phyloP scores from a whole-genome alignment of 2,888 invertebrate genomes.

The Teinopalpus imperialis region DNA sequence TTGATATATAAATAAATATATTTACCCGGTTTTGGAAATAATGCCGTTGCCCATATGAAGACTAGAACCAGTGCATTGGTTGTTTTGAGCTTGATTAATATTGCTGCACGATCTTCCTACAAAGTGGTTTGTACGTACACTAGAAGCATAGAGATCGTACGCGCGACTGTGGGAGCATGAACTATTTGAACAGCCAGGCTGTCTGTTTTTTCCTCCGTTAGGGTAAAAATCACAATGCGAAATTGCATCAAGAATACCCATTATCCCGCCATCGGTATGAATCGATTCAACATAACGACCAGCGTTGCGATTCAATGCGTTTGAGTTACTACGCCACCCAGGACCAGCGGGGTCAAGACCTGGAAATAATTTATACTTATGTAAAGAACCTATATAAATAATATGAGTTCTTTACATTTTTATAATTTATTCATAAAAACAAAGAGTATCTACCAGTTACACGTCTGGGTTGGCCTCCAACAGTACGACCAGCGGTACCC shows the following conservation, averaged over 20 bases:
- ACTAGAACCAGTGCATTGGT: constrained; percentile 33
- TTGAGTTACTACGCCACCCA: constrained; percentile 38
- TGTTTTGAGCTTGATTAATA: constrained; percentile 33
- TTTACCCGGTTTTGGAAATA: constrained; percentile 37
- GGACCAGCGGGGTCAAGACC: constrained; percentile 55
- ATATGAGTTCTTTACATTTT: no score
- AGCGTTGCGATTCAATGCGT: constrained; percentile 37
- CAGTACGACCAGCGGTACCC: constrained; percentile 54
- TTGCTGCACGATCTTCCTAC: constrained; percentile 38
- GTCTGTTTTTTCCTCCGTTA: constrained; percentile 42
- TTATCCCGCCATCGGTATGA: constrained; percentile 42
- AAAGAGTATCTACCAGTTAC: constrained; percentile 64
- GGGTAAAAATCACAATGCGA: constrained; percentile 45
- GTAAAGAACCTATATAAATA: no score
- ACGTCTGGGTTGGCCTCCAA: constrained; percentile 41
- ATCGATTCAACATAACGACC: constrained; percentile 44
- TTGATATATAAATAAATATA: constrained; percentile 12
- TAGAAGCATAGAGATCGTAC: constrained; percentile 38
- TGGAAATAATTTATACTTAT: constrained; percentile 27
- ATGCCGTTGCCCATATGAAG: constrained; percentile 38
- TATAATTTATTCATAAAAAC: no score
- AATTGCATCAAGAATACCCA: constrained; percentile 41
- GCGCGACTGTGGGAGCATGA: constrained; percentile 42
- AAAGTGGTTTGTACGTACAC: constrained; percentile 37
- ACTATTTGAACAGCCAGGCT: constrained; percentile 40